These are phyloP conservation scores for Mionectes olivaceus DNA, from an alignment of 2,797 vertebrate species.

Conservation along the genomic window DNA sequence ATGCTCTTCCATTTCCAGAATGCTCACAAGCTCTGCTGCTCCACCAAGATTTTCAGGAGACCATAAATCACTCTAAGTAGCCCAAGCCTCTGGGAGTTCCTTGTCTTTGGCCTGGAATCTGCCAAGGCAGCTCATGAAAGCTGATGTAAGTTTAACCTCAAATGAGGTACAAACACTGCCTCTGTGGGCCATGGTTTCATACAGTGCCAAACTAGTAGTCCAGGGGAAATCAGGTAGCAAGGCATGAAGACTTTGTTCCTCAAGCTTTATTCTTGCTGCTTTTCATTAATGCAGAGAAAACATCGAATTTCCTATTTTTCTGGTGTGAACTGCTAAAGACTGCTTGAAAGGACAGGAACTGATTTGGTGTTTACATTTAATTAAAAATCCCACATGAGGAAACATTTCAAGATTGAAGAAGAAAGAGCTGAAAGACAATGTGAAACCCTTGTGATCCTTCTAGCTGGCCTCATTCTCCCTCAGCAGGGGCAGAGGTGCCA, in stretches of 20 bases:
- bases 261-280: neutral
- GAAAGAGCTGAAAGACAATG: neutral
- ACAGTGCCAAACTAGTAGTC: neutral
- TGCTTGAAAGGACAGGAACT: neutral
- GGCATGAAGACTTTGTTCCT: neutral
- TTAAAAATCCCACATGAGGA: neutral
- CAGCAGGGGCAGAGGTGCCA: rapidly evolving
- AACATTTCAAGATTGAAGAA: neutral
- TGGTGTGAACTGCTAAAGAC: neutral
- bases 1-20: neutral
- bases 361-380: neutral
- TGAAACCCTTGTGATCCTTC: neutral
- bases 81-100: neutral
- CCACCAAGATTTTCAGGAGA: neutral
- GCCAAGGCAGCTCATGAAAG: neutral
- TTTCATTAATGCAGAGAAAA: neutral
- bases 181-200: neutral
- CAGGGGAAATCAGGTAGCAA: neutral
- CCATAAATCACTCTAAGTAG: neutral
- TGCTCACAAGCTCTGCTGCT: neutral
- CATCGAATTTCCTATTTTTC: rapidly evolving
- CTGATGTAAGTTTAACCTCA: neutral
- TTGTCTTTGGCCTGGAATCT: neutral
- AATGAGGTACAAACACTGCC: neutral
- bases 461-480: neutral